A percentile compares a stretch with the other conserved stretches of the same genome.
phyloP scores from a whole-genome alignment of 2,888 invertebrate genomes.

The Thereva nobilitata region DNA sequence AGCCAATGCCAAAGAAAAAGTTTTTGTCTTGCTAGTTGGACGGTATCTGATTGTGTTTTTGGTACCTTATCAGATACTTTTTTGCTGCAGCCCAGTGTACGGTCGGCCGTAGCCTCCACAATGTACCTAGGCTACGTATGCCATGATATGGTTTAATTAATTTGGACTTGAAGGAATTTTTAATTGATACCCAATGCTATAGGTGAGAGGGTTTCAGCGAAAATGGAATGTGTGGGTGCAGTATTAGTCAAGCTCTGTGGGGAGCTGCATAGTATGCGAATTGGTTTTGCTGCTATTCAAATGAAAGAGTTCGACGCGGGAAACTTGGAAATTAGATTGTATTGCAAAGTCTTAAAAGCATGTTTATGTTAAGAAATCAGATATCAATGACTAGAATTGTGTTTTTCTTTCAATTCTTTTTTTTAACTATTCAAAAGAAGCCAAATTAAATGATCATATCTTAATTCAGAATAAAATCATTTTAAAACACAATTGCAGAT shows the following conservation, averaged over 20 bases:
- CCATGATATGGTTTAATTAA: constrained; percentile 35
- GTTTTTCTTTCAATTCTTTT: too few relatives aligned
- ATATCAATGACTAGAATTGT: too few relatives aligned
- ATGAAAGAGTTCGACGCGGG: too few relatives aligned
- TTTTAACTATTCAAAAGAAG: too few relatives aligned
- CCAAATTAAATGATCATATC: too few relatives aligned
- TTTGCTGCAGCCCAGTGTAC: neutral
- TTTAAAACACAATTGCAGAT: too few relatives aligned
- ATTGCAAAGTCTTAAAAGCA: too few relatives aligned
- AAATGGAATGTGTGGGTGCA: constrained; percentile 24
- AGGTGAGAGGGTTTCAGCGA: constrained; percentile 13
- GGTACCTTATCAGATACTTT: constrained; percentile 32
- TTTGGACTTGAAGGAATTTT: constrained; percentile 31
- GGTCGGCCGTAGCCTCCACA: neutral
- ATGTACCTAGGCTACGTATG: constrained; percentile 10
- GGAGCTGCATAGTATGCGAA: too few relatives aligned
- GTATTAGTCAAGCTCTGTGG: neutral
- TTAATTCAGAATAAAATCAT: too few relatives aligned
- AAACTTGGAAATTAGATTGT: too few relatives aligned
- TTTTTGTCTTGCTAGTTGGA: constrained; percentile 17
- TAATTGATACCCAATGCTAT: constrained; percentile 33
- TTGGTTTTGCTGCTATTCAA: too few relatives aligned
- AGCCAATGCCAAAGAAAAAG: constrained; percentile 11
- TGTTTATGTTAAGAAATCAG: too few relatives aligned
- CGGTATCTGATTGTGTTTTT: constrained; percentile 35